A percentile compares a stretch with the other conserved stretches of the same genome.
Conservation (phyloP, 2,113 vertebrate species). For the Mixornis gularis region DNA sequence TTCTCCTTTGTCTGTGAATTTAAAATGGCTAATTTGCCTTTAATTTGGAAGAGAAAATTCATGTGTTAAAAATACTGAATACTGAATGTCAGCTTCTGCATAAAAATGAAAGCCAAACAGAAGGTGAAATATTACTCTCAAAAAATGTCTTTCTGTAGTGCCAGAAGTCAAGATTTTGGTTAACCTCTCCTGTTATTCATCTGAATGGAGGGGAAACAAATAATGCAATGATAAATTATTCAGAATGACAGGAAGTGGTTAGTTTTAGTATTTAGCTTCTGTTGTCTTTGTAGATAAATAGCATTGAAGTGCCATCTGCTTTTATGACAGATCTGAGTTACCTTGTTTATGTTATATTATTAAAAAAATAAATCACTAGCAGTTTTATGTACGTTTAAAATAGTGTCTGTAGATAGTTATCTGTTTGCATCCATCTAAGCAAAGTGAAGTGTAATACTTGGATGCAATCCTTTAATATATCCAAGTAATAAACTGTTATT, state of each 20-base stretch:
- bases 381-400: background rate
- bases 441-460: background rate
- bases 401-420: background rate
- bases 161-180: background rate
- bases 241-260: background rate
- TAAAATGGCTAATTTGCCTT: background rate
- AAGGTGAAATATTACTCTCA: background rate
- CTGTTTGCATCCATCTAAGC: background rate
- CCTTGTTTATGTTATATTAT: background rate
- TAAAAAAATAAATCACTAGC: background rate
- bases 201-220: background rate
- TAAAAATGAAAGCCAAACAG: background rate
- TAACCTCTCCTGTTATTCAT: background rate
- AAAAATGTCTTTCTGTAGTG: background rate
- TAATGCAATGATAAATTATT: background rate
- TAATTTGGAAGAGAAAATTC: background rate
- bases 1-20: background rate
- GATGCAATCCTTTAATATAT: background rate
- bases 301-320: background rate
- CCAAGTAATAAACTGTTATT: background rate
- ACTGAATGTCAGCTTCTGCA: background rate
- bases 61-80: background rate
- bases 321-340: background rate
- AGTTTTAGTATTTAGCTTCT: background rate
- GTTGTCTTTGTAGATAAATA: background rate